phyloP scores from a whole-genome alignment of 2,888 invertebrate species.

The Ligdia adustata region DNA sequence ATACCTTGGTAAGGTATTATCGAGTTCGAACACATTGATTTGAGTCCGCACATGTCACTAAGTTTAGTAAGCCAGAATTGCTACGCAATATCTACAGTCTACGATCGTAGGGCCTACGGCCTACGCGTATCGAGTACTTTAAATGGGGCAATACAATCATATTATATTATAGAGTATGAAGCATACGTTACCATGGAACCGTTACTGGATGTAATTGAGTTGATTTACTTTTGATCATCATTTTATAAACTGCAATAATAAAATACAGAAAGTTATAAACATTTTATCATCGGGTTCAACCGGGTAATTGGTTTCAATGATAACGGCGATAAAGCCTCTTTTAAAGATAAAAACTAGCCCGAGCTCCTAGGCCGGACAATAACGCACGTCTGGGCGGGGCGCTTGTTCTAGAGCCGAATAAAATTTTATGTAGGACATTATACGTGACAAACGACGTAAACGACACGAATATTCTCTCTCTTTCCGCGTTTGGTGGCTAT shows the following conservation, averaged over 20 bases:
- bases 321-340: background rate
- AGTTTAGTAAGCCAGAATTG: background rate
- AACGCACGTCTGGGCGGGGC: slow-evolving; percentile 54
- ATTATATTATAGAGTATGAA: too few species aligned
- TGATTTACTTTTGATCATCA: too few species aligned
- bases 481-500: slow-evolving; percentile 47
- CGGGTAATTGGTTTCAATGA: slow-evolving; percentile 2
- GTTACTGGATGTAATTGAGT: too few species aligned
- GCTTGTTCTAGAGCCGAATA: slow-evolving; percentile 65
- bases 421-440: slow-evolving; percentile 71
- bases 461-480: slow-evolving; percentile 63
- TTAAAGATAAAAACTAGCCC: slow-evolving; percentile 43
- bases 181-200: too few species aligned
- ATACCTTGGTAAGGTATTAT: too few species aligned
- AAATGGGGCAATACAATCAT: background rate
- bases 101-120: slow-evolving; percentile 1
- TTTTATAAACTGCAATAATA: too few species aligned
- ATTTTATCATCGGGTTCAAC: background rate
- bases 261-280: background rate
- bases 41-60: too few species aligned
- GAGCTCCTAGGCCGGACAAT: slow-evolving; percentile 56
- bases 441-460: slow-evolving; percentile 68
- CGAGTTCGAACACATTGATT: too few species aligned
- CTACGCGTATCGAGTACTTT: background rate
- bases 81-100: slow-evolving; percentile 4